phyloP scores from a whole-genome alignment of 2,797 vertebrate genomes.

The Phoeniculus purpureus region DNA sequence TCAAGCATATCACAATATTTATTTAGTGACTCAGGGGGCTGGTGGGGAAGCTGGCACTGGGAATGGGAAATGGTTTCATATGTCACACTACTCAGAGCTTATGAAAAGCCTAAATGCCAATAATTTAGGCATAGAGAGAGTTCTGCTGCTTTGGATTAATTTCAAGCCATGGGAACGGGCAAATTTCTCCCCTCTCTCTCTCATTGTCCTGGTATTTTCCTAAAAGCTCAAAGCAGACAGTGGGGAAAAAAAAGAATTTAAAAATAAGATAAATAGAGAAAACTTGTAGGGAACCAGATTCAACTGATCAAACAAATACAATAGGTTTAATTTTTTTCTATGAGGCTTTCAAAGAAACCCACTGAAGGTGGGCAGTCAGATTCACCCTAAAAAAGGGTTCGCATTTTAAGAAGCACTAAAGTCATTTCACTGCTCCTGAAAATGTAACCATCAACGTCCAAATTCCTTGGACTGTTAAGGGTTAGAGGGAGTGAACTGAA shows the following conservation, averaged over 20 bases:
- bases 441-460: background rate
- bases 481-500: background rate
- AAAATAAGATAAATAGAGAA: background rate
- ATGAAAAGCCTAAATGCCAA: slow-evolving; percentile 56
- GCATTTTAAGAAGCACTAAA: background rate
- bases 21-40: slow-evolving; percentile 54
- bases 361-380: background rate
- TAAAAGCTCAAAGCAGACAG: slow-evolving; percentile 7
- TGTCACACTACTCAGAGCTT: slow-evolving; percentile 47
- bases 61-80: slow-evolving; percentile 58
- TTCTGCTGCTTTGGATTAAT: slow-evolving; percentile 37
- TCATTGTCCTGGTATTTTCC: slow-evolving; percentile 1
- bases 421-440: background rate
- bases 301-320: background rate
- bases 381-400: background rate
- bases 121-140: slow-evolving; percentile 37
- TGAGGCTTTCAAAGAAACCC: background rate
- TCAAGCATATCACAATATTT: slow-evolving; percentile 68
- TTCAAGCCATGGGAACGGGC: background rate
- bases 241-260: background rate
- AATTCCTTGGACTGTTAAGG: background rate
- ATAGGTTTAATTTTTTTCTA: background rate
- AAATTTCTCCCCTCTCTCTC: background rate
- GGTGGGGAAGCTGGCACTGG: slow-evolving; percentile 51
- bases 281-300: background rate